Evolutionary conservation across 53 echinoderm and acorn worm species (phyloP).

Genomic region (Arbacia lixula): DNA sequence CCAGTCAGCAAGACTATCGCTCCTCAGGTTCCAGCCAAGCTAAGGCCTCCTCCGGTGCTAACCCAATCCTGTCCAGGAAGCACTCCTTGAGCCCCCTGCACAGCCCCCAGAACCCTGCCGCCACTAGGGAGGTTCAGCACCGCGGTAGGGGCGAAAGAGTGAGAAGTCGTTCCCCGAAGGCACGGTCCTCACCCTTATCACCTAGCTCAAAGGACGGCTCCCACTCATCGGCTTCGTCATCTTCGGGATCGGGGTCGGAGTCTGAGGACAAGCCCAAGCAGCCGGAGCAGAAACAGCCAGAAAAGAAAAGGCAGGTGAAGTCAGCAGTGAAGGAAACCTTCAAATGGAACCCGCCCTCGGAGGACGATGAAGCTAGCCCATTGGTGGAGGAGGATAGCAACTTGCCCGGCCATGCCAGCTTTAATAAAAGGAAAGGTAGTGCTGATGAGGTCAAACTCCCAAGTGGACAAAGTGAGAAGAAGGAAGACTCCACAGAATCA

Average conservation of each 20-base stretch:
- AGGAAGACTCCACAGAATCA: constrained; percentile 4
- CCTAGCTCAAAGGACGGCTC: constrained; percentile 1
- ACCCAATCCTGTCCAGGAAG: constrained; percentile 26
- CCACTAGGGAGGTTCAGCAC: background rate
- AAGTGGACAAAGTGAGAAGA: constrained; percentile 3
- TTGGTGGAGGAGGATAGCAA: constrained; percentile 5
- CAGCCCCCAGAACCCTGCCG: background rate
- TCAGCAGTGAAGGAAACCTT: constrained; percentile 64
- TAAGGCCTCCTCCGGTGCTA: background rate
- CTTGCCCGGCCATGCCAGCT: no score
- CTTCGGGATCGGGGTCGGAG: constrained; percentile 9
- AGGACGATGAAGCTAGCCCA: constrained; percentile 68
- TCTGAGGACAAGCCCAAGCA: constrained; percentile 52
- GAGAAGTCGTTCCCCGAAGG: background rate
- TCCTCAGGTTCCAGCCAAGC: background rate
- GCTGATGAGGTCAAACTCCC: background rate
- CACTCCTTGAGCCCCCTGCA: constrained; percentile 32
- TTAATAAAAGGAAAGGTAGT: no score
- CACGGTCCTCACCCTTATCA: constrained; percentile 13
- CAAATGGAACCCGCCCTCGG: constrained; percentile 89
- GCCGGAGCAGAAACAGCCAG: constrained; percentile 44
- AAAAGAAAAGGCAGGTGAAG: constrained; percentile 5
- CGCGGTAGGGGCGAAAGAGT: background rate
- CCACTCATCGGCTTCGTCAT: background rate
- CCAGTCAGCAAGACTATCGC: background rate